Base-by-base conservation (phyloP, 2,888 invertebrate genomes). In the Andrena fulva region DNA sequence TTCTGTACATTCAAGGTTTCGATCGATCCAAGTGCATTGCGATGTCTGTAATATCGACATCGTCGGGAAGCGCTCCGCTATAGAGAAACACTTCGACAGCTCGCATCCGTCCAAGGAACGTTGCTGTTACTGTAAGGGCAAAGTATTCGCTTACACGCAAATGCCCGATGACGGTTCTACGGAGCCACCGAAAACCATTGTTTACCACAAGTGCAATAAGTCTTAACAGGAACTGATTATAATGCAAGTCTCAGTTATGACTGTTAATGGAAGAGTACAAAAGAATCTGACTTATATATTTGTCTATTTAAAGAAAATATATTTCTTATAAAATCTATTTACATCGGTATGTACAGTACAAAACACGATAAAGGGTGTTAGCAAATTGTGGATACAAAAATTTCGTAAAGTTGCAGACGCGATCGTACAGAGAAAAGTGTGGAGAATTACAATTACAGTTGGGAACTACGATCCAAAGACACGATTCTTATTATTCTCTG, bases 1-100 rank as follows among this genome's bases (percentile, higher is more conserved):
- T 76, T 91, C 93, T 2, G 91, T 92, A 6, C 93, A 94, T 64
- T 90, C 85, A 59, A 89, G 93, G 80, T 91, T 94, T 72, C 82
- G 87, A 24, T 71, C 85, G 27, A 72, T 35, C 6, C 77, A 84
- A 20, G 85, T 93, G 59, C 88, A 88, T 16, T 94, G 94, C 76
- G 84, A 91, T 3, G 84, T 81, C 7, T 94, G 94, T 72, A 85
- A 89, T 33, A 63, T 77, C 4, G 80, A 85, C 16, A 82, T 94
- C 66, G 48, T 82, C 70, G 90, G 89, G 6, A 89, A 88, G 52
- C 63, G 84, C 35, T 24, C 66, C 48, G 88, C 85, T n/a, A 93
- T 94, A 69, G 70, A 85, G 6, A 90, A 87, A 59, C 94, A 94
- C 77, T 94, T 93, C 48, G 64, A 89, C 10, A 85, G 80, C 42